Percentiles rank a stretch among this genome's conserved stretches.
Conservation (phyloP, 2,797 vertebrate genomes). For the Siniperca scherzeri region DNA sequence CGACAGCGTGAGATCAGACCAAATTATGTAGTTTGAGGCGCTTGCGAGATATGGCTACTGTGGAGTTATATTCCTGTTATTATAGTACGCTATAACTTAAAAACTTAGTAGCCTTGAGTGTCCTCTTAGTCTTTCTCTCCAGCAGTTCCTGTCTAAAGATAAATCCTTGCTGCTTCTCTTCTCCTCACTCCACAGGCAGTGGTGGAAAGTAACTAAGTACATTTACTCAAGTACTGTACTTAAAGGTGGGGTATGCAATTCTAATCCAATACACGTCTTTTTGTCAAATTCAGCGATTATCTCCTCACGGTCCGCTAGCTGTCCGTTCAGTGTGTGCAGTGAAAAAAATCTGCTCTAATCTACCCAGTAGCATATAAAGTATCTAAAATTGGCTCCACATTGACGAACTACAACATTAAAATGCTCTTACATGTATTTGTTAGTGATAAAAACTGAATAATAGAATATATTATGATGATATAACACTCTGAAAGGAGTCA, state of each 20-base stretch:
- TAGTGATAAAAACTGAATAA: neutral
- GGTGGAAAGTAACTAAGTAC: neutral
- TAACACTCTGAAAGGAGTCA: neutral
- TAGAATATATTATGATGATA: neutral
- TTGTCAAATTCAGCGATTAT: too few relatives aligned
- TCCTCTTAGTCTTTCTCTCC: slow-evolving; percentile 1
- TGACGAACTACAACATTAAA: neutral
- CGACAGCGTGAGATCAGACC: slow-evolving; percentile 56
- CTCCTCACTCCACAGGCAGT: slow-evolving; percentile 2
- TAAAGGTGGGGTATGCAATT: too few relatives aligned
- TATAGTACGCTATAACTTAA: slow-evolving; percentile 35
- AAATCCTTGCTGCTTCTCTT: slow-evolving; percentile 19
- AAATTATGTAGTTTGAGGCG: slow-evolving; percentile 50
- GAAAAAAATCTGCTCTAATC: too few relatives aligned
- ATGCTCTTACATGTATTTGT: neutral
- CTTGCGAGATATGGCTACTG: slow-evolving; percentile 41
- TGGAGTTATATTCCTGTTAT: slow-evolving; percentile 53
- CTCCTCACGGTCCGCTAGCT: too few relatives aligned
- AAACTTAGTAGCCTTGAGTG: slow-evolving; percentile 11
- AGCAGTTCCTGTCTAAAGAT: slow-evolving; percentile 14
- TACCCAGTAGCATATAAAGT: neutral
- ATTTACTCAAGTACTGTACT: neutral
- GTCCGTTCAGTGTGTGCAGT: too few relatives aligned
- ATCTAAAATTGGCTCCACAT: neutral
- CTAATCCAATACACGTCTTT: too few relatives aligned